A percentile compares a stretch with the other conserved stretches of the same genome.
Evolutionary conservation across 2,888 invertebrate species (phyloP).

Genomic region (Eueremaeus valkanovi): DNA sequence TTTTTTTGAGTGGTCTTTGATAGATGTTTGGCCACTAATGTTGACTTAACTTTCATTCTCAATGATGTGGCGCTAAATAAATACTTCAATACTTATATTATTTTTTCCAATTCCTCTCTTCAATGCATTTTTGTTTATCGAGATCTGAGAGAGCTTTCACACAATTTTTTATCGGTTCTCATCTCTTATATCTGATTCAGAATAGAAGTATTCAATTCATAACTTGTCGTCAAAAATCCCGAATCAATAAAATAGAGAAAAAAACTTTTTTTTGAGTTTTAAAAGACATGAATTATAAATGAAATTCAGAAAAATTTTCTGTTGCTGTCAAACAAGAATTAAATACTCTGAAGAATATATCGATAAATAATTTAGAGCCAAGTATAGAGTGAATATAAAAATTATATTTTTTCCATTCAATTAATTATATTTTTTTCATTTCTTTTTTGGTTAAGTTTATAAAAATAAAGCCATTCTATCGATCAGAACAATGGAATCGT

Average conservation of each 20-base stretch:
- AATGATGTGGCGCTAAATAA: slow-evolving; percentile 28
- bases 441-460: too few species aligned
- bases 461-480: background rate
- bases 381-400: background rate
- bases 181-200: background rate
- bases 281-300: background rate
- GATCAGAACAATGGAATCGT: background rate
- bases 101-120: background rate
- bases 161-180: background rate
- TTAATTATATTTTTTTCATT: background rate
- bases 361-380: background rate
- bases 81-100: slow-evolving; percentile 16
- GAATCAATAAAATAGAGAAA: background rate
- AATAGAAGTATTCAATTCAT: background rate
- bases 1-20: slow-evolving; percentile 7
- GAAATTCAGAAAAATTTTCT: too few species aligned
- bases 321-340: background rate
- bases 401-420: background rate
- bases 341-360: background rate
- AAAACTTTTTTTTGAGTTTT: background rate
- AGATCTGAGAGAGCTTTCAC: background rate
- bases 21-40: background rate
- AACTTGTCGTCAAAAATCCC: background rate
- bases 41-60: slow-evolving; percentile 4
- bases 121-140: slow-evolving; percentile 14